Conservation (phyloP, 2,888 invertebrate genomes). For the Campopleginae sp. region DNA sequence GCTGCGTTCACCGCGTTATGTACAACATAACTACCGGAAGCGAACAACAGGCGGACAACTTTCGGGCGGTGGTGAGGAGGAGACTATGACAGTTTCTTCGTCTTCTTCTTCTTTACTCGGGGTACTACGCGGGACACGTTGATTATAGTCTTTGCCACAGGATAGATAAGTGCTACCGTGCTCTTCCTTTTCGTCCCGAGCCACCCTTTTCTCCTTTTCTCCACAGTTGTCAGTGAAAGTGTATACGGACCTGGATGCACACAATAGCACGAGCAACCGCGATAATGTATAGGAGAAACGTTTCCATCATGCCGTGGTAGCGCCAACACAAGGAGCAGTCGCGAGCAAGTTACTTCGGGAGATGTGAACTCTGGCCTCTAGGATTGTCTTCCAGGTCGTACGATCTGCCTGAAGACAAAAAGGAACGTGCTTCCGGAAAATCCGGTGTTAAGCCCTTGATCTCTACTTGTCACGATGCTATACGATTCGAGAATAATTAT, state of each 20-base stretch:
- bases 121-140: constrained; percentile 41
- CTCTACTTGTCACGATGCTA: neutral
- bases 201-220: constrained; percentile 12
- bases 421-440: neutral
- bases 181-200: constrained; percentile 2
- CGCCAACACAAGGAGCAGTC: constrained; percentile 50
- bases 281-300: constrained; percentile 5
- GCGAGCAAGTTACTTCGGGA: constrained; percentile 39
- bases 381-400: neutral
- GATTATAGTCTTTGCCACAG: constrained; percentile 48
- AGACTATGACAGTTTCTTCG: constrained; percentile 25
- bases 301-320: constrained; percentile 28
- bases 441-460: too few species aligned
- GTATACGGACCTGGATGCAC: neutral
- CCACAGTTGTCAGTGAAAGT: neutral
- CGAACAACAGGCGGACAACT: constrained; percentile 70
- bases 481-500: neutral
- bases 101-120: constrained; percentile 27
- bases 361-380: constrained; percentile 5
- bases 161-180: constrained; percentile 55
- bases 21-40: constrained; percentile 73
- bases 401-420: neutral
- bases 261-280: constrained; percentile 12
- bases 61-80: constrained; percentile 34
- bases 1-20: constrained; percentile 38